Evolutionary conservation across 2,113 vertebrate species (phyloP).

Genomic region (Apaloderma vittatum): DNA sequence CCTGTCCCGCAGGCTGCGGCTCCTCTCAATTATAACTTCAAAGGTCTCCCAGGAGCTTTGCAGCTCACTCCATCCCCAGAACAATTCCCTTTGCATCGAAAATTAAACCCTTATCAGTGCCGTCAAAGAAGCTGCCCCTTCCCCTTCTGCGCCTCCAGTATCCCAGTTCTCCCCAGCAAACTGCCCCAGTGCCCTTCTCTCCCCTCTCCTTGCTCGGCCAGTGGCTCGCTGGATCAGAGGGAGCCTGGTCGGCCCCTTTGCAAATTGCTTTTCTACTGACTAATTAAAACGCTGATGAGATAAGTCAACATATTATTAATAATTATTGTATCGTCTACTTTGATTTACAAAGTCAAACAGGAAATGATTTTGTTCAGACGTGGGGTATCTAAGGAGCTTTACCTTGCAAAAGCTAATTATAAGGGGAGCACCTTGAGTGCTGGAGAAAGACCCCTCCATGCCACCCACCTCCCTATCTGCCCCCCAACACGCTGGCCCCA

Average conservation of each 20-base stretch:
- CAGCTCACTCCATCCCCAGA: not conserved
- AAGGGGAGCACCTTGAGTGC: not conserved
- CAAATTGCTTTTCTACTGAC: constrained; percentile 56
- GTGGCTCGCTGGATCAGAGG: not conserved
- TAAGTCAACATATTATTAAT: constrained; percentile 73
- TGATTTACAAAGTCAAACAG: constrained; percentile 68
- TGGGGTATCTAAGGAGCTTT: not conserved
- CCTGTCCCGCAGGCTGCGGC: not conserved
- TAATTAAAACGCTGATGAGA: constrained; percentile 72
- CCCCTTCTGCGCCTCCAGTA: not conserved
- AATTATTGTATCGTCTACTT: constrained; percentile 65
- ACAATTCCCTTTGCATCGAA: constrained; percentile 46
- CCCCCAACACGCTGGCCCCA: not conserved
- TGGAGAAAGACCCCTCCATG: not conserved
- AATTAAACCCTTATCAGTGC: constrained; percentile 30
- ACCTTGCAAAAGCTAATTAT: not conserved
- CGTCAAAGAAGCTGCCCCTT: not conserved
- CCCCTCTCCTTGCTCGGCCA: not conserved
- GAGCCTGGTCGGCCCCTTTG: not conserved
- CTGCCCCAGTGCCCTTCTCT: constrained; percentile 43
- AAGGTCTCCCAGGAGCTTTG: constrained; percentile 58
- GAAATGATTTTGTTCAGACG: constrained; percentile 31
- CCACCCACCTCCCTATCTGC: not conserved
- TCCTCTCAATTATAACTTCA: constrained; percentile 71
- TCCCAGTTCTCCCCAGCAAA: not conserved